These are phyloP conservation scores for Misgurnus anguillicaudatus DNA, from an alignment of 2,113 vertebrate genomes.

Conservation along the genomic window DNA sequence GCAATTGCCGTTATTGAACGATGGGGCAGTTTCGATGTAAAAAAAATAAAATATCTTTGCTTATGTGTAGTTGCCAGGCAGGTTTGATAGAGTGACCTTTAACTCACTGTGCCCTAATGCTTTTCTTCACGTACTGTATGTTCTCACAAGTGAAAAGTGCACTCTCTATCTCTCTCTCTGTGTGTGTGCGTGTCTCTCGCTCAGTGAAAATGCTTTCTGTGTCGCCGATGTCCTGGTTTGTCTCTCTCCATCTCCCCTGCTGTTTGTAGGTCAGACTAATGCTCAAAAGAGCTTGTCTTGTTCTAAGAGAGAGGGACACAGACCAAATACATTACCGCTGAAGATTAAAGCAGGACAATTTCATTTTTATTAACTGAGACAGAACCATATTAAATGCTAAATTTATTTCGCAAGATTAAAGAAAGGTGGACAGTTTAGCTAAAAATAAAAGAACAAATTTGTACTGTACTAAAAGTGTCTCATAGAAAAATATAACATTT, in stretches of 20 bases:
- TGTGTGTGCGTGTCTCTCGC: not conserved
- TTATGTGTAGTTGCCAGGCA: not conserved
- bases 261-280: constrained; percentile 36
- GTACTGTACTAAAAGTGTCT: too few species aligned
- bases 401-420: not conserved
- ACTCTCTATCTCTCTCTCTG: not conserved
- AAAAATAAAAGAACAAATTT: too few species aligned
- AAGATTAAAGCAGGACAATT: not conserved
- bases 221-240: not conserved
- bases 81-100: constrained; percentile 41
- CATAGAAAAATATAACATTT: too few species aligned
- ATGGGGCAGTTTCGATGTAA: too few species aligned
- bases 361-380: not conserved
- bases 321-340: constrained; percentile 32
- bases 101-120: constrained; percentile 30
- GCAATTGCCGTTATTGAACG: not conserved
- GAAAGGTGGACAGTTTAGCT: not conserved
- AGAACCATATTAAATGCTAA: not conserved
- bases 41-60: not conserved
- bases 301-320: constrained; percentile 19
- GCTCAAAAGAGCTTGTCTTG: constrained; percentile 37
- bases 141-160: constrained; percentile 34
- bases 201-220: constrained; percentile 16
- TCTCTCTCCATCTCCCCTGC: constrained; percentile 5
- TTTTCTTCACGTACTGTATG: constrained; percentile 19